These are phyloP conservation scores for Xenopus laevis DNA, from an alignment of 2,113 vertebrate species.

Conservation along the genomic window DNA sequence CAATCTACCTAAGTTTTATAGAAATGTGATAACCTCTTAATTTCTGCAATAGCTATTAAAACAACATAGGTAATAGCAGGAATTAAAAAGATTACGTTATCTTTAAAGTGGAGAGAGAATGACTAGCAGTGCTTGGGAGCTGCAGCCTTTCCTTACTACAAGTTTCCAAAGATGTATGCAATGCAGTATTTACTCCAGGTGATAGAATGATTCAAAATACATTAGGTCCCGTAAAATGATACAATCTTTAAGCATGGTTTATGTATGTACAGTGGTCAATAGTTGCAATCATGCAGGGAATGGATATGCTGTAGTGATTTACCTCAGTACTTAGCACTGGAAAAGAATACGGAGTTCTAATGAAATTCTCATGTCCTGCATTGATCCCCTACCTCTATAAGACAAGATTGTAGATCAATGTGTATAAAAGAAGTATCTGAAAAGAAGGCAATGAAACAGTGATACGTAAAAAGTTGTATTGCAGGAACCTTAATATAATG, in stretches of 20 bases:
- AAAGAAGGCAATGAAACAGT: conserved; percentile 29
- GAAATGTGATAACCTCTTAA: no score
- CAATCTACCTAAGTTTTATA: no score
- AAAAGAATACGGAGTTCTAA: conserved; percentile 50
- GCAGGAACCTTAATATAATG: not conserved
- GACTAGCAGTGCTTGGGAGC: no score
- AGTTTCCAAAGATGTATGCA: not conserved
- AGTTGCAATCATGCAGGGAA: conserved; percentile 25
- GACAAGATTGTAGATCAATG: conserved; percentile 48
- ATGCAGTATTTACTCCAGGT: not conserved
- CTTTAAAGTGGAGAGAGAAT: no score
- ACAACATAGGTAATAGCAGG: no score
- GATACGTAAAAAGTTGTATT: not conserved
- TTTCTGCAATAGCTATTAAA: no score
- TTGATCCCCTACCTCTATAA: conserved; percentile 49
- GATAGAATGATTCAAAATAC: conserved; percentile 37
- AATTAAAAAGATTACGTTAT: no score
- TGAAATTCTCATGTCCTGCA: conserved; percentile 53
- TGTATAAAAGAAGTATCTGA: conserved; percentile 47
- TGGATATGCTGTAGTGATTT: conserved; percentile 49
- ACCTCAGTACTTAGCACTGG: conserved; percentile 49
- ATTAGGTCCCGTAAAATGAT: conserved; percentile 42
- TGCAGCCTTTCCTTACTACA: no score
- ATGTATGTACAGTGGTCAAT: conserved; percentile 38
- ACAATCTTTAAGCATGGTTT: conserved; percentile 37